Evolutionary conservation across 1,140 invertebrate genomes (phyloP).

Genomic region (Tribolium castaneum): DNA sequence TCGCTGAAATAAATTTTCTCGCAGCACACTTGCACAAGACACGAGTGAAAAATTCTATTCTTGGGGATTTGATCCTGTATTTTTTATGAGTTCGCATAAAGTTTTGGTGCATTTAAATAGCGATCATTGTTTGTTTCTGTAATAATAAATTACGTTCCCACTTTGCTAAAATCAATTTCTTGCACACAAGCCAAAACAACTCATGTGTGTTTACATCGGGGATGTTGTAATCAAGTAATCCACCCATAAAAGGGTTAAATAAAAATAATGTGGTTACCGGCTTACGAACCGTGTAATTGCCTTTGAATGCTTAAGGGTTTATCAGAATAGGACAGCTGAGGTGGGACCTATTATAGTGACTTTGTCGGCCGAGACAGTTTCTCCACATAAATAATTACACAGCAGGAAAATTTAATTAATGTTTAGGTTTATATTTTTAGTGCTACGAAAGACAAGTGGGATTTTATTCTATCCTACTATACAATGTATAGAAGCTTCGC

Average conservation of each 20-base stretch:
- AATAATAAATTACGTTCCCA: too few relatives aligned
- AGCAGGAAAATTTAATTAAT: too few relatives aligned
- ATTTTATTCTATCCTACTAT: neutral
- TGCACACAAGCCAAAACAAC: neutral
- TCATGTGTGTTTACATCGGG: neutral
- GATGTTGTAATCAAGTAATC: neutral
- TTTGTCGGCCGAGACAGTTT: neutral
- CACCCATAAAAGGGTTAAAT: slow-evolving; percentile 2
- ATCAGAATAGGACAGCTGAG: neutral
- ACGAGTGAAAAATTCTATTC: neutral
- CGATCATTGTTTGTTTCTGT: too few relatives aligned
- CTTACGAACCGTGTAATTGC: neutral
- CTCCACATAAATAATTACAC: neutral
- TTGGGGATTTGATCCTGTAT: neutral
- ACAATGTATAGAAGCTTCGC: neutral
- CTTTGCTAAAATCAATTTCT: neutral
- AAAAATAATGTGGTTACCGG: neutral
- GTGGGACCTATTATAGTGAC: neutral
- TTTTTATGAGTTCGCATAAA: neutral
- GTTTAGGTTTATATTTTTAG: too few relatives aligned
- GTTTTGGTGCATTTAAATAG: too few relatives aligned
- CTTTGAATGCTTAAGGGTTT: neutral
- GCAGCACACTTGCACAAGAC: too few relatives aligned
- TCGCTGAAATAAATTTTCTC: too few relatives aligned
- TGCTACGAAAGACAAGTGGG: too few relatives aligned